Percentiles rank a stretch among this genome's conserved stretches.
Conservation (phyloP, 1,140 invertebrate species). For the Magallana ariakensis region DNA sequence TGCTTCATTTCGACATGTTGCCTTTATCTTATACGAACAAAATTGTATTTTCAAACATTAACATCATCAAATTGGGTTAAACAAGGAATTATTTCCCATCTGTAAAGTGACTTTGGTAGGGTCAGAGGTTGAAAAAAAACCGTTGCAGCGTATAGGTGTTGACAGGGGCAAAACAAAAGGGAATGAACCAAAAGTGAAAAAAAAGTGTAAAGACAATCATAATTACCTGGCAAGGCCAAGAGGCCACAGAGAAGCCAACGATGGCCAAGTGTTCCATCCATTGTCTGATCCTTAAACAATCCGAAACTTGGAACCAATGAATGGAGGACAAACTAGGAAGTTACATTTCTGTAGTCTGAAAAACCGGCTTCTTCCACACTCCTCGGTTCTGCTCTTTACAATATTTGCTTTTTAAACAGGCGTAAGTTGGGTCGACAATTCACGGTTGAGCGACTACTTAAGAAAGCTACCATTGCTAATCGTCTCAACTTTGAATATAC, state of each 20-base stretch:
- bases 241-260: background rate
- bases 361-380: conserved; percentile 32
- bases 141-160: background rate
- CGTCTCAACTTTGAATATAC: conserved; percentile 34
- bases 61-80: too few species aligned
- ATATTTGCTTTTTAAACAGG: conserved; percentile 38
- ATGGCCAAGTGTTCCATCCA: background rate
- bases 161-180: background rate
- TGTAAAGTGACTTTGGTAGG: too few species aligned
- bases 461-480: background rate
- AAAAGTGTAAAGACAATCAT: background rate
- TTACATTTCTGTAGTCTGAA: background rate
- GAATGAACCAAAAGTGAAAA: background rate
- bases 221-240: background rate
- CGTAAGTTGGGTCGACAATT: conserved; percentile 35
- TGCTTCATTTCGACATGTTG: background rate
- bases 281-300: background rate
- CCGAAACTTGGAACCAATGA: conserved; percentile 5
- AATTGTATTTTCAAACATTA: too few species aligned
- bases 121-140: too few species aligned
- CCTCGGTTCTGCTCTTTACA: background rate
- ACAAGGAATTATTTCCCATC: too few species aligned
- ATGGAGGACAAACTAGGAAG: background rate
- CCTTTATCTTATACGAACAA: too few species aligned
- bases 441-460: conserved; percentile 14